Percentiles rank a stretch among this genome's conserved stretches.
These are phyloP conservation scores for Harpagoxenus sublaevis DNA, from an alignment of 2,888 invertebrate genomes.

Conservation along the genomic window DNA sequence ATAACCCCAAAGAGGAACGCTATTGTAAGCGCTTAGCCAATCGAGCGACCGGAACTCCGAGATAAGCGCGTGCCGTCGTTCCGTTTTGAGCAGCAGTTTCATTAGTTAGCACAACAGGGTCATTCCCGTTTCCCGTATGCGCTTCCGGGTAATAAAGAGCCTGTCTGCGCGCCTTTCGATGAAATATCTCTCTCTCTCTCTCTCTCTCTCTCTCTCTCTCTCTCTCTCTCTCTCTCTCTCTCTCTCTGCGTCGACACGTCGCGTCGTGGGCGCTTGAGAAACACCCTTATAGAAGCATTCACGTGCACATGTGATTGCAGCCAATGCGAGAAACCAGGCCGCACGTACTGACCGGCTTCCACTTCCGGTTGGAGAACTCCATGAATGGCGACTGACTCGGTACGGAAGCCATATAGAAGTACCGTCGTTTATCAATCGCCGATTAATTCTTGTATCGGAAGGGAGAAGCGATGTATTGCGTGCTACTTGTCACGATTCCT, in stretches of 20 bases:
- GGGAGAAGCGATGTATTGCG: background rate
- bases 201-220: too few species aligned
- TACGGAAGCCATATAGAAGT: background rate
- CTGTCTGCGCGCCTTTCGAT: slow-evolving; percentile 32
- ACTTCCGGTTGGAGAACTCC: slow-evolving; percentile 33
- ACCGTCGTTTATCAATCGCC: background rate
- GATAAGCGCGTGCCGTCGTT: slow-evolving; percentile 45
- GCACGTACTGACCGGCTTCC: slow-evolving; percentile 51
- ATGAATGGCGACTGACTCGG: background rate
- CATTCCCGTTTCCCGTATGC: slow-evolving; percentile 47
- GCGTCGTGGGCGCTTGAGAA: slow-evolving; percentile 9
- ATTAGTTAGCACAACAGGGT: slow-evolving; percentile 70
- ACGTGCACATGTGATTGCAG: slow-evolving; percentile 23
- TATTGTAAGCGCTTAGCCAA: slow-evolving; percentile 59
- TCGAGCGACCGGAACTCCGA: slow-evolving; percentile 63
- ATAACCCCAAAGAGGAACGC: slow-evolving; percentile 8
- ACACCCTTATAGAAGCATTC: slow-evolving; percentile 6
- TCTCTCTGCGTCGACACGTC: slow-evolving; percentile 21
- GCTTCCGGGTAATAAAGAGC: slow-evolving; percentile 55
- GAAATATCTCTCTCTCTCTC: background rate
- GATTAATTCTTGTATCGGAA: slow-evolving; percentile 18
- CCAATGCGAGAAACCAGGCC: slow-evolving; percentile 53
- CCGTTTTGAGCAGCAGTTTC: slow-evolving; percentile 51
- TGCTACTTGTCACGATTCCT: background rate
- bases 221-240: too few species aligned